Evolutionary conservation across 2,113 vertebrate genomes (phyloP).

Genomic region (Andinoacara biseriatus): DNA sequence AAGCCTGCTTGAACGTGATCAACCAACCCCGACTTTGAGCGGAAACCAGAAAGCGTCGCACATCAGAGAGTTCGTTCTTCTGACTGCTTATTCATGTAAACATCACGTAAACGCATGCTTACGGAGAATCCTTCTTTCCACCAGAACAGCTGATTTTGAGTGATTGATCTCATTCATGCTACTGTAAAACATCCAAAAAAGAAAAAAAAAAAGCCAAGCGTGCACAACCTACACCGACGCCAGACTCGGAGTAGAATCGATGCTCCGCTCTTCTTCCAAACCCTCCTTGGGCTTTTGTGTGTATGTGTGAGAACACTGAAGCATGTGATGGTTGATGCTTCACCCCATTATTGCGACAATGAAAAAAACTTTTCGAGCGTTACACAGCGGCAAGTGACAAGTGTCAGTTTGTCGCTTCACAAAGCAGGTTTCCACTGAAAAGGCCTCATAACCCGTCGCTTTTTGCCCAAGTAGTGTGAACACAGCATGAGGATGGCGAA

Average conservation of each 20-base stretch:
- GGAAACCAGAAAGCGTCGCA: neutral
- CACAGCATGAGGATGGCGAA: neutral
- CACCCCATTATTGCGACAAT: neutral
- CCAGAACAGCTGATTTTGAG: conserved; percentile 14
- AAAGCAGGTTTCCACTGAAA: neutral
- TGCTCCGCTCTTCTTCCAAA: accelerated
- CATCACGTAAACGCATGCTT: too few relatives aligned
- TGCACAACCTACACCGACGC: neutral
- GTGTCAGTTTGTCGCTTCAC: conserved; percentile 2
- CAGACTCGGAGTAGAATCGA: neutral
- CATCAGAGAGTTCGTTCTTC: neutral
- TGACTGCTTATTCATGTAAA: neutral
- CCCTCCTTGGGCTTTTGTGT: neutral
- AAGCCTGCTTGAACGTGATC: too few relatives aligned
- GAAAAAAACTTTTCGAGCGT: neutral
- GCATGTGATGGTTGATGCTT: neutral
- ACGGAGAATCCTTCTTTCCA: neutral
- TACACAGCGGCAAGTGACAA: neutral
- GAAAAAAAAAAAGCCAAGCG: neutral
- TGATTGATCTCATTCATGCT: neutral
- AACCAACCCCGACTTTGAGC: accelerated
- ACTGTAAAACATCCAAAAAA: neutral
- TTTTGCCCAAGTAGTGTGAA: neutral
- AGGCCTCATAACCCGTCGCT: neutral
- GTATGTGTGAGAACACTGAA: neutral